Evolutionary conservation across 2,888 invertebrate genomes (phyloP), one percentile per base, ranked within the genome.

Genomic region (Caradrina kadenii): DNA sequence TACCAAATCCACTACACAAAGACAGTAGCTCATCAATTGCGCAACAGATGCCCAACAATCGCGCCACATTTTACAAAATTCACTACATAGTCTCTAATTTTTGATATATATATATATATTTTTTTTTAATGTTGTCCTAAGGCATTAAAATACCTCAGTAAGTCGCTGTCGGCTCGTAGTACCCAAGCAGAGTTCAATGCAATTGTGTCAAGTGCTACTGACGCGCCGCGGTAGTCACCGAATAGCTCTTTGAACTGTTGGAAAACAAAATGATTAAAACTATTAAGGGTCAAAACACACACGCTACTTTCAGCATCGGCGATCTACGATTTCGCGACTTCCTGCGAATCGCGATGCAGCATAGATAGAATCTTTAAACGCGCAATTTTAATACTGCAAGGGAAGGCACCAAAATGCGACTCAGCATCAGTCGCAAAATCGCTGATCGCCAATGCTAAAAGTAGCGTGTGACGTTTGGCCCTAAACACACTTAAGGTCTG

Each of bases 131-230:
- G 82, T 42, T 75, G 79, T 39, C 79, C 74, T 17, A 89, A 66
- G 0, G 88, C 84, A 48, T 83, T 91, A 83, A 96, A 95, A 79
- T 96, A 95, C 2, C 90, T 81, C 2, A 90, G 82, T 0, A 96
- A 82, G 60, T 97, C 97, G 1, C 93, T 93, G 83, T 97, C 97
- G 15, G 97, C 97, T 31, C 96, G 91, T 1, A 93, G 86, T 54
- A 98, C 97, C 98, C 98, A 98, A 75, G 97, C 97, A 1, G 98
- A 97, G 94, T 98, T 98, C 22, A 98, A 96, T 15, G 97, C 97
- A 31, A 98, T 98, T 1, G 97, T 97, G 92, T 98, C 98, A 56
- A 98, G 90, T 17, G 98, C 98, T 80, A 97, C 97, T 42, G 97
- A 96, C 17, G 97, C 96, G 0, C 98, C 97, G 1, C 90, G 88